These are phyloP conservation scores for Willowsia nigromaculata DNA, from an alignment of 2,888 invertebrate species.

Conservation along the genomic window DNA sequence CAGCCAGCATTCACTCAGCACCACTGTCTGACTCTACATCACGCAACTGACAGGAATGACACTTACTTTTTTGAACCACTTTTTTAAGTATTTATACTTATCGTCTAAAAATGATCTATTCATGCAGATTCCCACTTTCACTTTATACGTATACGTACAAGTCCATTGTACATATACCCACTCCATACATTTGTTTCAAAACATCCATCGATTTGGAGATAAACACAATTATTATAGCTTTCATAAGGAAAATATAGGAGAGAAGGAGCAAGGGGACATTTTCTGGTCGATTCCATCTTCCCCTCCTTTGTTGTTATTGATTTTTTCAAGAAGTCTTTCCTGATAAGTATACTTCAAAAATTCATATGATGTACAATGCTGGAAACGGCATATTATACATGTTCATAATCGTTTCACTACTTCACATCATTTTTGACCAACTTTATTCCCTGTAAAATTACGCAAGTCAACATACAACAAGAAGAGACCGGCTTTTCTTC, in stretches of 20 bases:
- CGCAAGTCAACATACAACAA: conserved; percentile 39
- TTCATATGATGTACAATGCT: not conserved
- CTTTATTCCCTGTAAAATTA: conserved; percentile 32
- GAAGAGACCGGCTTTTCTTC: too few species aligned
- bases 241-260: not conserved
- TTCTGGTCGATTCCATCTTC: conserved; percentile 1
- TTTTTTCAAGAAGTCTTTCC: conserved; percentile 28
- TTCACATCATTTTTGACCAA: conserved; percentile 18
- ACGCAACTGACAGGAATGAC: conserved; percentile 54
- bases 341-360: not conserved
- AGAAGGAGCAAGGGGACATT: conserved; percentile 14
- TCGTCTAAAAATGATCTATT: too few species aligned
- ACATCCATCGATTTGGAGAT: not conserved
- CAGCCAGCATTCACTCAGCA: not conserved
- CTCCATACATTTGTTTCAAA: not conserved
- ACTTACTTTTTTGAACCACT: conserved; percentile 43
- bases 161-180: too few species aligned
- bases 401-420: conserved; percentile 32
- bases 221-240: not conserved
- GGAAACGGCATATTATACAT: not conserved
- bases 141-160: too few species aligned
- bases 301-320: conserved; percentile 45
- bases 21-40: not conserved
- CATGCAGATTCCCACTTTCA: too few species aligned
- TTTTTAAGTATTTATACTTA: not conserved